A percentile compares a stretch with the other conserved stretches of the same genome.
Conservation (phyloP, 2,113 vertebrate species). For the Eulemur macaco region DNA sequence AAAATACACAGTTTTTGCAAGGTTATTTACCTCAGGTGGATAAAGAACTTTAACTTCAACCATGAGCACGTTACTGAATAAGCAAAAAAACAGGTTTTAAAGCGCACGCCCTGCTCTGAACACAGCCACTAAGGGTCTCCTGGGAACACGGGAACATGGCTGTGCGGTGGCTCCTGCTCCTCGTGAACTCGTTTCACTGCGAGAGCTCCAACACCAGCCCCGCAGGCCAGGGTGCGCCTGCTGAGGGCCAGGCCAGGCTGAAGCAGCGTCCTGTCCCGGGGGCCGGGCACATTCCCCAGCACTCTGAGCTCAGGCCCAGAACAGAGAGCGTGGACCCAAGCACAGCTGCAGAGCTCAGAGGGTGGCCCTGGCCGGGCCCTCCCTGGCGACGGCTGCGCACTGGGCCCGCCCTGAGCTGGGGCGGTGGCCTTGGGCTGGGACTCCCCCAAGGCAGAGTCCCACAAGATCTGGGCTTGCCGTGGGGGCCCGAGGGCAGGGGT, state of each 20-base stretch:
- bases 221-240: not conserved
- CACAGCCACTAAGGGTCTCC: not conserved
- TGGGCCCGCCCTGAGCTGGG: not conserved
- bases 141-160: not conserved
- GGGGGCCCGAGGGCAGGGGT: not conserved
- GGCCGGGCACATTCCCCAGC: not conserved
- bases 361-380: not conserved
- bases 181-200: fast-evolving
- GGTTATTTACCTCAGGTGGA: not conserved
- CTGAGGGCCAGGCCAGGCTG: not conserved
- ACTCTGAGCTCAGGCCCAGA: not conserved
- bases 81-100: not conserved
- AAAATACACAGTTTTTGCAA: not conserved
- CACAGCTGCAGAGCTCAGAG: not conserved
- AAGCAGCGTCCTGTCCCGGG: not conserved
- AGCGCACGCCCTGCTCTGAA: not conserved
- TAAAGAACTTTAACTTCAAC: not conserved
- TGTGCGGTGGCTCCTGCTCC: not conserved
- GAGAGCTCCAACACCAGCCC: not conserved
- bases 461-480: not conserved
- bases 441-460: not conserved
- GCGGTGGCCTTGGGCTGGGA: not conserved
- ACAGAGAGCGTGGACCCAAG: fast-evolving
- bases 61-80: not conserved
- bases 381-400: too few species aligned